Conservation (phyloP, 2,113 vertebrate species). For the Leptosomus discolor region DNA sequence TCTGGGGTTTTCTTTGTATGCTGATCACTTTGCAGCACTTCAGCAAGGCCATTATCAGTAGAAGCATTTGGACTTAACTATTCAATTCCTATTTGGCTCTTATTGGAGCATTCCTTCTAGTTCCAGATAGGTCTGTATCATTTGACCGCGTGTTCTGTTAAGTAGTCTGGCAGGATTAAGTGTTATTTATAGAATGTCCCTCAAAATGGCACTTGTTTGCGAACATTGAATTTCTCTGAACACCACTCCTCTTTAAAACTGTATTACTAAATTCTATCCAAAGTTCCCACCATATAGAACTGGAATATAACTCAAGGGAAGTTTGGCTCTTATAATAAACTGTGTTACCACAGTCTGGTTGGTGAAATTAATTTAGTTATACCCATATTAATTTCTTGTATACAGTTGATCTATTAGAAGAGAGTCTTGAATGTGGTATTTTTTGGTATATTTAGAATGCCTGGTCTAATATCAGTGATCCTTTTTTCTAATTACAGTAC, state of each 20-base stretch:
- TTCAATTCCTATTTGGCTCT: not conserved
- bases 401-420: not conserved
- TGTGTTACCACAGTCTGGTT: not conserved
- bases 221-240: not conserved
- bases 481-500: slow-evolving; percentile 86
- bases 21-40: not conserved
- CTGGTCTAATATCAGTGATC: slow-evolving; percentile 39
- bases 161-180: not conserved
- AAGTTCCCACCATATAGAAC: not conserved
- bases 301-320: not conserved
- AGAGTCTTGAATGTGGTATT: rapidly evolving
- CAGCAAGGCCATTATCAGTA: not conserved
- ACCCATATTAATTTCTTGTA: not conserved
- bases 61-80: not conserved
- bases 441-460: not conserved
- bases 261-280: not conserved
- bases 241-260: not conserved
- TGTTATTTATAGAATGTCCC: not conserved
- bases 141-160: not conserved
- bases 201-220: not conserved
- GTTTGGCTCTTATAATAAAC: not conserved
- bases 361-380: not conserved
- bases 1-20: not conserved
- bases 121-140: not conserved
- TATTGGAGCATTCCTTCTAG: not conserved